A percentile compares a stretch with the other conserved stretches of the same genome.
Evolutionary conservation across 2,888 invertebrate genomes (phyloP).

Genomic region (Agrochola circellaris): DNA sequence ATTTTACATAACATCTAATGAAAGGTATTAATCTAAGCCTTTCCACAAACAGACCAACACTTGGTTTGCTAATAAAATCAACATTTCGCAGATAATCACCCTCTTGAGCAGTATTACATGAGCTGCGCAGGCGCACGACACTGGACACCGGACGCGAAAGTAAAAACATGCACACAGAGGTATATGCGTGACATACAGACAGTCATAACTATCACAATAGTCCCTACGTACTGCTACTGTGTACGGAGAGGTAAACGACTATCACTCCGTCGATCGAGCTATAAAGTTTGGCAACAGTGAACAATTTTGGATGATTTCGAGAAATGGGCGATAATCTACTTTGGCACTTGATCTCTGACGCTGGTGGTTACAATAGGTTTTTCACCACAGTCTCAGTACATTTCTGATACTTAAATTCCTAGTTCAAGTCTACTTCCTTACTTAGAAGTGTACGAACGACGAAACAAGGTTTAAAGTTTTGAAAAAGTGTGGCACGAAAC

Average conservation of each 20-base stretch:
- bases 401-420: no score
- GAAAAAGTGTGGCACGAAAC: no score
- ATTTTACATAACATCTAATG: conserved; percentile 27
- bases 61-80: conserved; percentile 31
- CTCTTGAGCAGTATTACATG: conserved; percentile 39
- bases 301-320: background rate
- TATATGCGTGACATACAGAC: background rate
- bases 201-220: conserved; percentile 13
- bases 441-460: no score
- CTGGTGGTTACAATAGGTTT: no score
- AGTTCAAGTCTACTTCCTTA: no score
- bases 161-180: conserved; percentile 50
- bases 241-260: background rate
- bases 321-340: background rate
- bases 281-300: background rate
- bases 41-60: background rate
- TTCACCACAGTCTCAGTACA: no score
- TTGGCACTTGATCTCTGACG: no score
- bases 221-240: conserved; percentile 1
- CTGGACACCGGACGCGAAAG: conserved; percentile 64
- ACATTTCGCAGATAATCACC: conserved; percentile 26
- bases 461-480: no score
- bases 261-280: background rate
- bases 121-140: conserved; percentile 47
- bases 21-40: conserved; percentile 20